A percentile compares a stretch with the other conserved stretches of the same genome.
phyloP scores from a whole-genome alignment of 1,140 invertebrate genomes.

The Neodiprion lecontei region DNA sequence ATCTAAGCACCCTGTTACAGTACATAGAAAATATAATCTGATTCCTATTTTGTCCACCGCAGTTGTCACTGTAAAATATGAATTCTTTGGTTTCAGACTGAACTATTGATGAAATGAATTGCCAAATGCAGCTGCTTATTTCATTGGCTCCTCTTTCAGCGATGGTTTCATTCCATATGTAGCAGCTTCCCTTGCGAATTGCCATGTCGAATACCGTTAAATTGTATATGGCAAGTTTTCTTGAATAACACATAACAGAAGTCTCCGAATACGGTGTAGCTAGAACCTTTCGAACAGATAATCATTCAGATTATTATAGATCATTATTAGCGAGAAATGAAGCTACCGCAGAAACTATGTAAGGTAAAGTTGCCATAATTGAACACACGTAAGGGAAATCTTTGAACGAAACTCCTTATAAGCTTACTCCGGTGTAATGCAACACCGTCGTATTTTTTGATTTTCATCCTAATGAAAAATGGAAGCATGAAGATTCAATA shows the following conservation, averaged over 20 bases:
- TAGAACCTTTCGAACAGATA: not conserved
- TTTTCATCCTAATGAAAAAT: too few species aligned
- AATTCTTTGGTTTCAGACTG: slow-evolving; percentile 22
- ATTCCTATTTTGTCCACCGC: slow-evolving; percentile 52
- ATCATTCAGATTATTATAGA: not conserved
- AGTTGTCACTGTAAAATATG: slow-evolving; percentile 44
- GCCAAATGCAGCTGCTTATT: slow-evolving; percentile 52
- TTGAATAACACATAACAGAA: slow-evolving; percentile 45
- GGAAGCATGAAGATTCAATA: too few species aligned
- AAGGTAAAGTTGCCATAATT: not conserved
- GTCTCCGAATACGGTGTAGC: slow-evolving; percentile 31
- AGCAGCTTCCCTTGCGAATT: slow-evolving; percentile 44
- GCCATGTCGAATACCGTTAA: slow-evolving; percentile 52
- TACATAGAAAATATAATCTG: slow-evolving; percentile 30
- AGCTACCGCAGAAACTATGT: not conserved
- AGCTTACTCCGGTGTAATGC: too few species aligned
- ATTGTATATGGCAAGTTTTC: slow-evolving; percentile 57
- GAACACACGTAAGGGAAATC: not conserved
- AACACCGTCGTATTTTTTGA: too few species aligned
- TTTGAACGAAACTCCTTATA: too few species aligned
- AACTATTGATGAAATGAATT: slow-evolving; percentile 34
- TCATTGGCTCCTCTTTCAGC: slow-evolving; percentile 53
- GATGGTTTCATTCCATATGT: slow-evolving; percentile 57
- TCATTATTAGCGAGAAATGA: not conserved
- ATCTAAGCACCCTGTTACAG: not conserved